These are phyloP conservation scores for Piaya cayana DNA, from an alignment of 2,113 vertebrate species.

Conservation along the genomic window DNA sequence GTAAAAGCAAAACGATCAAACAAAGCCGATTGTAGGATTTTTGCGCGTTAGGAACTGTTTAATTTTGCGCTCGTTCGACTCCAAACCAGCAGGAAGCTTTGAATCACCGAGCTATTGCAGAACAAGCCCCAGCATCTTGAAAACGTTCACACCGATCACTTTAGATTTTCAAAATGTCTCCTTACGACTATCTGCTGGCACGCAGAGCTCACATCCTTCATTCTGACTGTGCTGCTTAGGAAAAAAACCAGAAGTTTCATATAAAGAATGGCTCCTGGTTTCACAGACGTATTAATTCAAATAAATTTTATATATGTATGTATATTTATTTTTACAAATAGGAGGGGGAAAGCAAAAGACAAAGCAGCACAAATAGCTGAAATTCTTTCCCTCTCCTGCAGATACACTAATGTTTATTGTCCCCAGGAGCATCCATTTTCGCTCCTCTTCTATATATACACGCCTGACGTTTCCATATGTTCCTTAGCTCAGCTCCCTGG, in stretches of 20 bases:
- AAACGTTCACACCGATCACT: not conserved
- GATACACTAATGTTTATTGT: slow-evolving; percentile 39
- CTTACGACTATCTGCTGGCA: slow-evolving; percentile 23
- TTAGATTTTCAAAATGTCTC: slow-evolving; percentile 40
- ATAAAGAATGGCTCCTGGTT: not conserved
- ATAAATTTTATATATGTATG: not conserved
- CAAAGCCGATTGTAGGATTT: not conserved
- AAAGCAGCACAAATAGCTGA: not conserved
- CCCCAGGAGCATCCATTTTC: slow-evolving; percentile 54
- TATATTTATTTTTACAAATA: not conserved
- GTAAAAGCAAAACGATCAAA: not conserved
- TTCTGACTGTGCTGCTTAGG: not conserved
- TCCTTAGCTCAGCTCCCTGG: slow-evolving; percentile 19
- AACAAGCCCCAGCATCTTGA: slow-evolving; percentile 19
- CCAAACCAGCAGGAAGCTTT: not conserved
- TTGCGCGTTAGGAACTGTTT: not conserved
- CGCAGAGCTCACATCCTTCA: not conserved
- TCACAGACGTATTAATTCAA: not conserved
- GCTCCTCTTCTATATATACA: slow-evolving; percentile 12
- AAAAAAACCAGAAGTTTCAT: not conserved
- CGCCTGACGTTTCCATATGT: slow-evolving; percentile 41
- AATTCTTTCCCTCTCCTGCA: not conserved
- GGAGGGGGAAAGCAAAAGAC: not conserved
- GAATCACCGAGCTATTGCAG: not conserved
- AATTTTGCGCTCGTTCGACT: not conserved